Evolutionary conservation across 1,140 invertebrate genomes (phyloP), one percentile per base, ranked within the genome.

Genomic region (Halesus radiatus): DNA sequence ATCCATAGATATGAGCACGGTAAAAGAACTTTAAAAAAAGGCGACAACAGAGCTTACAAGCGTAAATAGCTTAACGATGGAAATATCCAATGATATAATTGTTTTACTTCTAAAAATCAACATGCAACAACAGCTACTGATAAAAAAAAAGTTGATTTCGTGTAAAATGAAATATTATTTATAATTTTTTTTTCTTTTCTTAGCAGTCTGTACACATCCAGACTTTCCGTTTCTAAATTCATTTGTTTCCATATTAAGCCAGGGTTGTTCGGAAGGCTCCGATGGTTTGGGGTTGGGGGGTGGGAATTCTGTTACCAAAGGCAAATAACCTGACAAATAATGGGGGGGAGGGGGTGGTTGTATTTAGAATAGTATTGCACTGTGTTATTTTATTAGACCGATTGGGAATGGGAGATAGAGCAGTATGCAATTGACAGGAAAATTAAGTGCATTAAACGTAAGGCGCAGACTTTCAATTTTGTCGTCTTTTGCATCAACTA

Each of bases 311-410:
- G 75, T 64, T 64, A 77, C 75, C 60, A 62, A 64, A 52, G 37
- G 60, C 75, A 64, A 77, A 77, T 32, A 64, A 66, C 58, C 75
- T 77, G 75, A 77, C 75, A 77, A 77, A 77, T 77, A 77, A 77
- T 52, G 70, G 50, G 16, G 18, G 52, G 26, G 5, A 29, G 8
- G 50, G 26, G 52, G 26, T 8, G 68, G 66, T 26, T 18, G 50
- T 74, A 20, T 70, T 70, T 70, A 70, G 66, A 50, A 70, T 52
- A 52, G n/a, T 18, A n/a, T 23, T 70, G 37, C 37, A 45, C 4
- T 18, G 66, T 70, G 66, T 70, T 70, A 70, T 22, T 70, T 70
- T 70, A 70, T 70, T 70, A 45, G 18, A 45, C 66, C 45, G 66
- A 70, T 70, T 37, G 29, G 62, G 3, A 45, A 45, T 29, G 6